These are phyloP conservation scores for Archocentrus centrarchus DNA, from an alignment of 2,113 vertebrate genomes.

Conservation along the genomic window DNA sequence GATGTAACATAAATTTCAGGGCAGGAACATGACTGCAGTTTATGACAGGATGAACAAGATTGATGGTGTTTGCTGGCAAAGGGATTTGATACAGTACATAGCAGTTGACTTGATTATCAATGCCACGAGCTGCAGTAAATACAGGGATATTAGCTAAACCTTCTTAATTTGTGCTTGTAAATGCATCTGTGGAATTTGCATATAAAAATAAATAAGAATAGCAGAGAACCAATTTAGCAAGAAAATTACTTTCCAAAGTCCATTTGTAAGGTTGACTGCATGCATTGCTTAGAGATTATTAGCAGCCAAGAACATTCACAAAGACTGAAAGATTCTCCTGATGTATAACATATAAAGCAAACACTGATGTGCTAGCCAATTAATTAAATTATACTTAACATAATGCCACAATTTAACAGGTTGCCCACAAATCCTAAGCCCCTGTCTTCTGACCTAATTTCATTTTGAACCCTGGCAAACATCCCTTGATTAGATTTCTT, in stretches of 20 bases:
- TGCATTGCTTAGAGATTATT: slow-evolving; percentile 12
- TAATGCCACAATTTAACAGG: slow-evolving; percentile 34
- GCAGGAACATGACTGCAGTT: slow-evolving; percentile 29
- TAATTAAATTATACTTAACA: slow-evolving; percentile 47
- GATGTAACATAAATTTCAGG: slow-evolving; percentile 49
- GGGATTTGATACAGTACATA: background rate
- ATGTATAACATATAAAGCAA: slow-evolving; percentile 36
- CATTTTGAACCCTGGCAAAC: slow-evolving; percentile 54
- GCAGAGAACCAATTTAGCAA: background rate
- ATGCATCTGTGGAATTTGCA: background rate
- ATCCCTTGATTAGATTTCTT: slow-evolving; percentile 66
- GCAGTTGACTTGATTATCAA: slow-evolving; percentile 35
- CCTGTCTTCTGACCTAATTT: slow-evolving; percentile 55
- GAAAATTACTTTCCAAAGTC: slow-evolving; percentile 2
- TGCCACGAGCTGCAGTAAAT: slow-evolving; percentile 11
- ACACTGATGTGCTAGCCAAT: slow-evolving; percentile 26
- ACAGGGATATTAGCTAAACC: background rate
- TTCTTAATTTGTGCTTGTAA: background rate
- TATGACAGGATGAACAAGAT: slow-evolving; percentile 46
- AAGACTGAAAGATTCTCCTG: background rate
- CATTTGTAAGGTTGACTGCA: slow-evolving; percentile 7
- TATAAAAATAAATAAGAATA: background rate
- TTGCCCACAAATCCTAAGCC: slow-evolving; percentile 39
- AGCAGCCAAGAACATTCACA: background rate
- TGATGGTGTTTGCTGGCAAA: slow-evolving; percentile 21